Conservation (phyloP, 2,797 vertebrate genomes). For the Siniperca scherzeri region DNA sequence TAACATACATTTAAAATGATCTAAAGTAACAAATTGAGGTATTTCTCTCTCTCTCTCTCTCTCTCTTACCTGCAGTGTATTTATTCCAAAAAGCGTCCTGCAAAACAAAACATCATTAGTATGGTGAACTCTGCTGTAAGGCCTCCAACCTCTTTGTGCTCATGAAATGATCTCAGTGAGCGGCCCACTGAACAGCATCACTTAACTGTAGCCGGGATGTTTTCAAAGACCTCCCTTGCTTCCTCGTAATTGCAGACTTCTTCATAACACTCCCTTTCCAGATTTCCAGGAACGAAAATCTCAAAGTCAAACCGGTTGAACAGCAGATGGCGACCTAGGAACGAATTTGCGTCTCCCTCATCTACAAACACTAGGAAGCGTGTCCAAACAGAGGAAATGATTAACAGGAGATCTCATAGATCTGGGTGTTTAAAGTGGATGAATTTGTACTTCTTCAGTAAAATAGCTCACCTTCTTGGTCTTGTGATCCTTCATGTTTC, state of each 20-base stretch:
- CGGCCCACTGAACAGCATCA: constrained; percentile 24
- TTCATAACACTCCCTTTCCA: constrained; percentile 95
- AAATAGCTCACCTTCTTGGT: constrained; percentile 68
- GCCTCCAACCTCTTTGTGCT: not conserved
- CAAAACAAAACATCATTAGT: constrained; percentile 55
- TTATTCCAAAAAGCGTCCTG: constrained; percentile 92
- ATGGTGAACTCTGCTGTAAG: not conserved
- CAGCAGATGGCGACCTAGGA: constrained; percentile 91
- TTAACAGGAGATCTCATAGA: not conserved
- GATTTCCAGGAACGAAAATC: constrained; percentile 90
- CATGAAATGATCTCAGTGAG: not conserved
- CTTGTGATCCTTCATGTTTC: constrained; percentile 25
- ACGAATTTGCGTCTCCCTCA: constrained; percentile 88
- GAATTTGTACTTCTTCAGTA: fast-evolving
- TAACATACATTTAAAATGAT: not conserved
- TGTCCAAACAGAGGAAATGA: not conserved
- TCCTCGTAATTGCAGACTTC: constrained; percentile 95
- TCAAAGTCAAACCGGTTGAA: constrained; percentile 97
- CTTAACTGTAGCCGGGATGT: constrained; percentile 89
- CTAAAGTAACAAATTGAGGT: not conserved
- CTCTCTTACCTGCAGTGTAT: constrained; percentile 85
- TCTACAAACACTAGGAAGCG: constrained; percentile 88
- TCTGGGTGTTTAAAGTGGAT: not conserved
- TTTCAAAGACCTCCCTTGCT: constrained; percentile 94
- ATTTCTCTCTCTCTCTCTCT: fast-evolving